Percentiles rank a stretch among this genome's conserved stretches.
These are phyloP conservation scores for Octodon degus DNA, from an alignment of 2,113 vertebrate species.

Conservation along the genomic window DNA sequence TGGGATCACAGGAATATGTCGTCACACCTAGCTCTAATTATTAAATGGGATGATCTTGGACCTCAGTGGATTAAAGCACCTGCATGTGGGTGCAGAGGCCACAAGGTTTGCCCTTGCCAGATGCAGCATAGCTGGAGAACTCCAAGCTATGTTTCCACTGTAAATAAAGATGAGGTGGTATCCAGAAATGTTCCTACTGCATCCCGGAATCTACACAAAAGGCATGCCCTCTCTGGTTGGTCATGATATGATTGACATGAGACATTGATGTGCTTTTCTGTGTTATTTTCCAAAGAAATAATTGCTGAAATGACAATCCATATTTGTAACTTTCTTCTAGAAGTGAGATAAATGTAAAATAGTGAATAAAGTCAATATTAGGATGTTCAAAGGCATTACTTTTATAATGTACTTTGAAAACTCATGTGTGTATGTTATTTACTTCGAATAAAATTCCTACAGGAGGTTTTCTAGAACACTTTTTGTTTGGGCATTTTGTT, in stretches of 20 bases:
- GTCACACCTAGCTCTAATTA: too few relatives aligned
- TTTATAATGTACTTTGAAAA: slow-evolving; percentile 28
- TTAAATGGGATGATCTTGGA: too few relatives aligned
- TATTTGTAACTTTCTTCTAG: slow-evolving; percentile 5
- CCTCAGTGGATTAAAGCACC: too few relatives aligned
- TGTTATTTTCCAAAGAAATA: background rate
- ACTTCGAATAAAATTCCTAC: slow-evolving; percentile 41
- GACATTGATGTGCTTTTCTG: background rate
- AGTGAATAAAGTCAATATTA: slow-evolving; percentile 28
- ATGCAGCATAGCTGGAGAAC: background rate
- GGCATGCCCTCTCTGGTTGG: background rate
- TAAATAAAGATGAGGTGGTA: background rate
- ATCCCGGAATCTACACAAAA: background rate
- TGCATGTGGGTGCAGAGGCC: too few relatives aligned
- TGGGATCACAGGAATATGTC: too few relatives aligned
- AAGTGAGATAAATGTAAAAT: slow-evolving; percentile 10
- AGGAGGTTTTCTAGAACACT: background rate
- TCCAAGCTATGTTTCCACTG: background rate
- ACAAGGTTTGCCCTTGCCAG: background rate
- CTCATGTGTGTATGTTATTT: background rate
- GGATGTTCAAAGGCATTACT: slow-evolving; percentile 21
- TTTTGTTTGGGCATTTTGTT: background rate
- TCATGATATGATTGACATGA: background rate
- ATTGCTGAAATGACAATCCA: background rate
- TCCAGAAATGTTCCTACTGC: background rate